phyloP scores from a whole-genome alignment of 2,113 vertebrate genomes.

The Fulmarus glacialis region DNA sequence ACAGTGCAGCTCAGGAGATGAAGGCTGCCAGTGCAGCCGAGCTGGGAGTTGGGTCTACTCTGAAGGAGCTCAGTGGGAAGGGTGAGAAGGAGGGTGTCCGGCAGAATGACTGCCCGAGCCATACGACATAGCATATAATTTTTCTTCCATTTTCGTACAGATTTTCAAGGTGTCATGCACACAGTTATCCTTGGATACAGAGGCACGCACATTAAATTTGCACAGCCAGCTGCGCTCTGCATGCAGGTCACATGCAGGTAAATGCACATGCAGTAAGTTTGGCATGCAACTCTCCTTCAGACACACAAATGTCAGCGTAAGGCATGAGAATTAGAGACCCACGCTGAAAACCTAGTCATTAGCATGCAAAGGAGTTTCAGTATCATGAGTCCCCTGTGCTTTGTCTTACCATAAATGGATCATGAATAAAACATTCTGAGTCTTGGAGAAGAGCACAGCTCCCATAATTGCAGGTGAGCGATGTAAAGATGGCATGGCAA shows the following conservation, averaged over 20 bases:
- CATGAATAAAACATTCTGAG: constrained; percentile 18
- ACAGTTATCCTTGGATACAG: not conserved
- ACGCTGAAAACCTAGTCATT: not conserved
- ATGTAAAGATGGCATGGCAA: not conserved
- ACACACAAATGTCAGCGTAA: not conserved
- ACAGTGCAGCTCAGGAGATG: not conserved
- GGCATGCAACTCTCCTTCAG: not conserved
- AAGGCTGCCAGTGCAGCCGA: not conserved
- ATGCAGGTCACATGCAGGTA: not conserved
- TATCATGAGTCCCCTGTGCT: not conserved
- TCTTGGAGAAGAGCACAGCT: not conserved
- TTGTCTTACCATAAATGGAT: not conserved
- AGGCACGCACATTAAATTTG: not conserved
- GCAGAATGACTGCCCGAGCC: not conserved
- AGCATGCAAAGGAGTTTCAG: not conserved
- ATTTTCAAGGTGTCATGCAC: not conserved
- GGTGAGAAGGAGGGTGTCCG: not conserved
- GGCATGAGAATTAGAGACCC: not conserved
- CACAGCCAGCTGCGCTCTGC: not conserved
- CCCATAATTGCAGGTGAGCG: not conserved
- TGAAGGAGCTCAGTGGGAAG: not conserved
- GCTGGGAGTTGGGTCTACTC: not conserved
- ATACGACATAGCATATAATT: accelerated
- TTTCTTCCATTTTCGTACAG: not conserved
- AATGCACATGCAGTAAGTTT: not conserved